Base-by-base conservation (phyloP, 2,888 invertebrate species). In the Lysandra bellargus region DNA sequence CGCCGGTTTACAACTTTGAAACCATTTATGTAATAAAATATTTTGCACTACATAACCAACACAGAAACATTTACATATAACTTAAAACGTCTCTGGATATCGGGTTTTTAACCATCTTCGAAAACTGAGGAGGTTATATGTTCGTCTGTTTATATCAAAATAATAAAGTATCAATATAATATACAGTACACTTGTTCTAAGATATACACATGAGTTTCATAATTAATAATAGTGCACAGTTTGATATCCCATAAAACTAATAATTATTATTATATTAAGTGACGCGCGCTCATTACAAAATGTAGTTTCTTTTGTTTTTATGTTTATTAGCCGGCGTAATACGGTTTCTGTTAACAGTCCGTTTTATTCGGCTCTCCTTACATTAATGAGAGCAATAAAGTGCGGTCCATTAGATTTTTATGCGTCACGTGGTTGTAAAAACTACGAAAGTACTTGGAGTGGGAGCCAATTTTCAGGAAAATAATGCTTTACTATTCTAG, bases 281-380 rank as follows among this genome's bases (percentile, higher is more conserved):
- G 64, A 30, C 12, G 64, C 49, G 57, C 30, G 12, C 30, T 33
- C 17, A 57, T 76, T 57, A 76, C 76, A 57, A 76, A 75, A 53
- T 30, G 75, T 49, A 23, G 53, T 53, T 53, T 53, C 49, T n/a
- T 30, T 76, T 76, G 33, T 30, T 76, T 76, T 57, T 76, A 76
- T 33, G 76, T 76, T 76, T 76, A 76, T 76, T 76, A 33, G 76
- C 23, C 30, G 57, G 33, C 57, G 76, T 76, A 53, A 76, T 76
- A 76, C 14, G 76, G 76, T 76, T 57, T 74, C 57, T 33, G 76
- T 76, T 76, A 76, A 76, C 53, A 76, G 76, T 76, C 57, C 33
- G 53, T 76, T 76, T 76, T 76, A 76, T 76, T 76, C 7, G 17
- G 33, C 76, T 76, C 76, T 53, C 33, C 57, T 53, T 44, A 75